A percentile compares a stretch with the other conserved stretches of the same genome.
phyloP scores from a whole-genome alignment of 2,113 vertebrate genomes.

The Solenodon paradoxus region DNA sequence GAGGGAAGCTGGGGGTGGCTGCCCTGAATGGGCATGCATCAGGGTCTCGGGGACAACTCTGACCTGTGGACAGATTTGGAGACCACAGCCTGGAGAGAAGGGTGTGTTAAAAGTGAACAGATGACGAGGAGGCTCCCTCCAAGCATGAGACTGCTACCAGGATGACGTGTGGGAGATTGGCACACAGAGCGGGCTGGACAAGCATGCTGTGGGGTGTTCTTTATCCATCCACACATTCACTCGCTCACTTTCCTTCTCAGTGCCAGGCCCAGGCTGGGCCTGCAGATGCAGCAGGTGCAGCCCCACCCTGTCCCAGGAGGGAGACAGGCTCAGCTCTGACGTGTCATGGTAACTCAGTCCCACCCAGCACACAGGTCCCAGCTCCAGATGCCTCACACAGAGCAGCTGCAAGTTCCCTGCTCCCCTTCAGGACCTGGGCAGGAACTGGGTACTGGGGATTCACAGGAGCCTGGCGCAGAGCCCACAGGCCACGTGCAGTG shows the following conservation, averaged over 20 bases:
- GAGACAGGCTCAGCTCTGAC: background rate
- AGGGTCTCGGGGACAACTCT: background rate
- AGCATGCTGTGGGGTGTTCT: background rate
- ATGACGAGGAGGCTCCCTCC: background rate
- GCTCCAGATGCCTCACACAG: background rate
- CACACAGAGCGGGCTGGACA: background rate
- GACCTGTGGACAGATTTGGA: background rate
- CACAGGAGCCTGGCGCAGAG: background rate
- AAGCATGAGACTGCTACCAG: background rate
- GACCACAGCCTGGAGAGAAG: background rate
- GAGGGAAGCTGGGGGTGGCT: background rate
- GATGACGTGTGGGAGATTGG: background rate
- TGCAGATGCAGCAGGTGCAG: background rate
- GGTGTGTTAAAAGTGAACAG: background rate
- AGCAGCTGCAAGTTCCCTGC: background rate
- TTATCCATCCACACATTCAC: background rate
- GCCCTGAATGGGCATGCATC: background rate
- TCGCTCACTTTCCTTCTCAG: background rate
- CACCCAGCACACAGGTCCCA: background rate
- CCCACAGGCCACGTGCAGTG: background rate
- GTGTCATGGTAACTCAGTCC: background rate
- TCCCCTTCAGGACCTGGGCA: background rate
- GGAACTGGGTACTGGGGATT: background rate
- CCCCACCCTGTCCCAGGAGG: fast-evolving
- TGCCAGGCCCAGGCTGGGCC: background rate